Percentiles rank a stretch among this genome's conserved stretches.
Evolutionary conservation across 1,140 invertebrate species (phyloP).

Genomic region (Cataglyphis hispanica): DNA sequence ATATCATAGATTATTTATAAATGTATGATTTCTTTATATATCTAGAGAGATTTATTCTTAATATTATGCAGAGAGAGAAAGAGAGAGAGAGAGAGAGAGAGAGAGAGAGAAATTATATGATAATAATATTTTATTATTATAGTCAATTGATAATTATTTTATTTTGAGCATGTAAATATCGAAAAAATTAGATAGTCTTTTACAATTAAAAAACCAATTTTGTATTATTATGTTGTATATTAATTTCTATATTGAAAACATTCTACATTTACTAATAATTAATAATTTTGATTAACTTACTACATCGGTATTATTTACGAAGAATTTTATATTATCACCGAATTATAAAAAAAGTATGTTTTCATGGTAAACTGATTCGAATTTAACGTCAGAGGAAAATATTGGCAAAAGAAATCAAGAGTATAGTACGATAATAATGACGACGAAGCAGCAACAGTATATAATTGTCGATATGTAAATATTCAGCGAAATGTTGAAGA

Average conservation of each 20-base stretch:
- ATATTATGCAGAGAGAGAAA: background rate
- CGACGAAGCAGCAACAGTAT: background rate
- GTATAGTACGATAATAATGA: slow-evolving; percentile 2
- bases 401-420: background rate
- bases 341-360: slow-evolving; percentile 2
- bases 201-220: background rate
- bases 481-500: background rate
- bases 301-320: background rate
- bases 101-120: background rate
- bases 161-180: too few species aligned
- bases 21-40: too few species aligned
- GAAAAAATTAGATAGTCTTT: background rate
- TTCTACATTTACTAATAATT: background rate
- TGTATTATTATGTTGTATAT: background rate
- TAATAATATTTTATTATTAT: background rate
- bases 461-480: slow-evolving; percentile 12
- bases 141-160: background rate
- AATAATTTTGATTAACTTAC: background rate
- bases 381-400: slow-evolving; percentile 15
- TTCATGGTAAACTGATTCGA: background rate
- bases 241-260: background rate
- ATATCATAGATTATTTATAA: too few species aligned
- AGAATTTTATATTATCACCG: slow-evolving; percentile 8
- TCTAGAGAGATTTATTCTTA: background rate
- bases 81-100: too few species aligned